A percentile compares a stretch with the other conserved stretches of the same genome.
Conservation (phyloP, 2,797 vertebrate species). For the Hylomyscus alleni region DNA sequence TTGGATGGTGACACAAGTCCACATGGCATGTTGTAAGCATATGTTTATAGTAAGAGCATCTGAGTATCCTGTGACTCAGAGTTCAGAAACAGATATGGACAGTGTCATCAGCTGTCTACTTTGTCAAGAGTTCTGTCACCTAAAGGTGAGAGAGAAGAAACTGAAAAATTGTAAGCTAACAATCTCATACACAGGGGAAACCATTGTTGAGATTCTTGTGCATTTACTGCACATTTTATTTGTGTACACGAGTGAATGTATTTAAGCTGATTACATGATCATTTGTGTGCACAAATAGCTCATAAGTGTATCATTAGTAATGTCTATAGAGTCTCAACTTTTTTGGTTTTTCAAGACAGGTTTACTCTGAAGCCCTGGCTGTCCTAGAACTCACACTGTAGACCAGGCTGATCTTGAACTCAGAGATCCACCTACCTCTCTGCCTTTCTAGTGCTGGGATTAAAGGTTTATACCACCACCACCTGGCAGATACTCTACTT, state of each 20-base stretch:
- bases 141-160: background rate
- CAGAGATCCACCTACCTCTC: background rate
- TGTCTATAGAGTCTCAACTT: background rate
- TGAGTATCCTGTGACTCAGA: conserved; percentile 34
- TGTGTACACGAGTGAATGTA: background rate
- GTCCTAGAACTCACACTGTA: background rate
- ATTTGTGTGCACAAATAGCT: background rate
- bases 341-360: background rate
- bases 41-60: conserved; percentile 47
- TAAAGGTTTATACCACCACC: background rate
- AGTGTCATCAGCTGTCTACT: background rate
- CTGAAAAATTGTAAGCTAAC: conserved; percentile 27
- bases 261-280: background rate
- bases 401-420: background rate
- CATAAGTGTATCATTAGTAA: background rate
- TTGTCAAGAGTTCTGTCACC: background rate
- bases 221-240: conserved; percentile 33
- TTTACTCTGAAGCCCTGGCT: background rate
- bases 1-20: background rate
- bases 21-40: background rate
- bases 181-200: conserved; percentile 5
- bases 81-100: conserved; percentile 3
- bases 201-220: conserved; percentile 29
- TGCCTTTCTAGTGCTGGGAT: background rate
- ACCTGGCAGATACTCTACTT: background rate